phyloP scores from a whole-genome alignment of 2,113 vertebrate genomes.

The Argyrosomus japonicus region DNA sequence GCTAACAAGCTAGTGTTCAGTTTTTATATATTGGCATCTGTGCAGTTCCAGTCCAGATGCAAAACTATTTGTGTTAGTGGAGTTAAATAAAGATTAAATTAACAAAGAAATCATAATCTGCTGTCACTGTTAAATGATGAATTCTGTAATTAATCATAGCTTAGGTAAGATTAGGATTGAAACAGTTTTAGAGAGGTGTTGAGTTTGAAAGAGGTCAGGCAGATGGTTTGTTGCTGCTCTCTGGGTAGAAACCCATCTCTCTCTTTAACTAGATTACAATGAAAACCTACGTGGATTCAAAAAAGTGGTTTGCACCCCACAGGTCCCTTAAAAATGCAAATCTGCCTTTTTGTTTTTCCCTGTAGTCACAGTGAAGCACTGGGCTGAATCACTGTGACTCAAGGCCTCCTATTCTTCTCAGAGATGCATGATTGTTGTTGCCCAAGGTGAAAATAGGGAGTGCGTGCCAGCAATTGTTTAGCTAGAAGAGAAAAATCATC shows the following conservation, averaged over 20 bases:
- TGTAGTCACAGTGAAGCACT: not conserved
- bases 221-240: not conserved
- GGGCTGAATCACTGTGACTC: conserved; percentile 40
- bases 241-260: not conserved
- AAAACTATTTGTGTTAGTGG: too few relatives aligned
- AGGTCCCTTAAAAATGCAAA: conserved; percentile 11
- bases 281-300: not conserved
- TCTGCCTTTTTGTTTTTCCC: conserved; percentile 21
- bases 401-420: conserved; percentile 41
- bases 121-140: too few relatives aligned
- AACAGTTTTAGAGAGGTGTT: too few relatives aligned
- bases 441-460: conserved; percentile 55
- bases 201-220: not conserved
- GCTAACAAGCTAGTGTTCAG: too few relatives aligned
- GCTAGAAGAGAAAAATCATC: conserved; percentile 47
- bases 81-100: too few relatives aligned
- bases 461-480: conserved; percentile 50
- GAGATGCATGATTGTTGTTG: conserved; percentile 41
- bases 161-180: too few relatives aligned
- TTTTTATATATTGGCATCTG: too few relatives aligned
- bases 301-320: not conserved
- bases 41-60: too few relatives aligned
- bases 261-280: too few relatives aligned
- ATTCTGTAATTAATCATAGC: too few relatives aligned
- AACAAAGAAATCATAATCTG: too few relatives aligned